Evolutionary conservation across 2,797 vertebrate genomes (phyloP).

Genomic region (Sparus aurata): DNA sequence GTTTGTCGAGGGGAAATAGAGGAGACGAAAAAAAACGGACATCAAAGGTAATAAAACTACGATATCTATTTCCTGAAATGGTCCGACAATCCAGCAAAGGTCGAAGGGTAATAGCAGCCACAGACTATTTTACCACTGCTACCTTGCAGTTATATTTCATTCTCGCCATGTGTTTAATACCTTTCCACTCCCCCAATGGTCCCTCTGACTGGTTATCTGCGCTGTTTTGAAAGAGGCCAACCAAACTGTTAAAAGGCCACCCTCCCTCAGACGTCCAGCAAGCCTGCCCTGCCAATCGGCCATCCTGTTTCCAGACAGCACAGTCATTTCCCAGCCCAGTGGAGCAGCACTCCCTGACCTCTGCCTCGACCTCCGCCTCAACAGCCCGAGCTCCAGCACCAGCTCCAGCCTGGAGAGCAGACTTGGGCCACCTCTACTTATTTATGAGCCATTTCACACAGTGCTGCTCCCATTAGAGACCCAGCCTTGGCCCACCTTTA

Average conservation of each 20-base stretch:
- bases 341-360: constrained; percentile 84
- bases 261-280: constrained; percentile 59
- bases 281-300: constrained; percentile 74
- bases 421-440: constrained; percentile 78
- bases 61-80: constrained; percentile 43
- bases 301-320: constrained; percentile 80
- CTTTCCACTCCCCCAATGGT: constrained; percentile 52
- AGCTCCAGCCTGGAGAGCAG: constrained; percentile 69
- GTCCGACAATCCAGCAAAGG: constrained; percentile 45
- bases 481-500: constrained; percentile 73
- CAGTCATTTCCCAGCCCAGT: constrained; percentile 87
- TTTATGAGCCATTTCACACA: constrained; percentile 87
- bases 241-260: constrained; percentile 74
- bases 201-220: constrained; percentile 66
- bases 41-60: constrained; percentile 44
- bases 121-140: constrained; percentile 46
- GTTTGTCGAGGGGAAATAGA: constrained; percentile 27
- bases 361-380: constrained; percentile 78
- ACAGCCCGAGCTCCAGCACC: constrained; percentile 64
- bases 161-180: constrained; percentile 65
- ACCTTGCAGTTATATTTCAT: constrained; percentile 57
- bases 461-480: constrained; percentile 82
- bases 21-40: constrained; percentile 30
- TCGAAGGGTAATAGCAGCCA: constrained; percentile 45
- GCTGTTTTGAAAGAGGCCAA: constrained; percentile 72